phyloP scores from a whole-genome alignment of 2,888 invertebrate genomes.

The Lepidochrysops patricia region DNA sequence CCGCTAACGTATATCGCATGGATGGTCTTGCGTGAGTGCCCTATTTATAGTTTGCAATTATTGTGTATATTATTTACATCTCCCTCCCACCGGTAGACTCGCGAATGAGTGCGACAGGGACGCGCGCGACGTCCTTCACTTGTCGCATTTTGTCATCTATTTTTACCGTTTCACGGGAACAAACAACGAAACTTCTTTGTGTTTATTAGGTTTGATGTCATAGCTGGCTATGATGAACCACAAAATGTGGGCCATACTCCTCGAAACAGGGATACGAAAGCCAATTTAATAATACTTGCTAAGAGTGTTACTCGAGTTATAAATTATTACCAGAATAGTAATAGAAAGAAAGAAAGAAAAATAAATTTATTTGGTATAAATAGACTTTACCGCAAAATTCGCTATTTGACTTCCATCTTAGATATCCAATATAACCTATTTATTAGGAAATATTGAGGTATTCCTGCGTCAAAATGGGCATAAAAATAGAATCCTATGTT shows the following conservation, averaged over 20 bases:
- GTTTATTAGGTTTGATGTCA: background rate
- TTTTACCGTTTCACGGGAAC: slow-evolving; percentile 20
- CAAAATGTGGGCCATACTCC: background rate
- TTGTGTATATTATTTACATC: slow-evolving; percentile 36
- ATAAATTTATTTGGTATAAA: too few species aligned
- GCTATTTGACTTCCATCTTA: too few species aligned
- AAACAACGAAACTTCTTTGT: slow-evolving; percentile 7
- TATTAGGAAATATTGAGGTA: too few species aligned
- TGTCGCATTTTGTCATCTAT: slow-evolving; percentile 38
- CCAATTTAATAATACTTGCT: too few species aligned
- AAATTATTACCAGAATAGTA: too few species aligned
- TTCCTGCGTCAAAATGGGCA: too few species aligned
- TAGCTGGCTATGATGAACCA: background rate
- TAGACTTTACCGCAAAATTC: too few species aligned
- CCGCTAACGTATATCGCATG: slow-evolving; percentile 37
- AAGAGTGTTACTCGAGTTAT: too few species aligned
- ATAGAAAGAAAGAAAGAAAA: too few species aligned
- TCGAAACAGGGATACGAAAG: background rate
- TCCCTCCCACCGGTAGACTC: slow-evolving; percentile 26
- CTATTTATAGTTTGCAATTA: slow-evolving; percentile 56
- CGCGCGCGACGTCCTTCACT: slow-evolving; percentile 58
- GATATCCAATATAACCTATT: too few species aligned
- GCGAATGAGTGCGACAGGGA: slow-evolving; percentile 33
- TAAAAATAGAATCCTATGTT: too few species aligned
- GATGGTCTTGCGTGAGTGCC: slow-evolving; percentile 53